These are phyloP conservation scores for Amphiprion percula DNA, from an alignment of 2,113 vertebrate genomes.

Conservation along the genomic window DNA sequence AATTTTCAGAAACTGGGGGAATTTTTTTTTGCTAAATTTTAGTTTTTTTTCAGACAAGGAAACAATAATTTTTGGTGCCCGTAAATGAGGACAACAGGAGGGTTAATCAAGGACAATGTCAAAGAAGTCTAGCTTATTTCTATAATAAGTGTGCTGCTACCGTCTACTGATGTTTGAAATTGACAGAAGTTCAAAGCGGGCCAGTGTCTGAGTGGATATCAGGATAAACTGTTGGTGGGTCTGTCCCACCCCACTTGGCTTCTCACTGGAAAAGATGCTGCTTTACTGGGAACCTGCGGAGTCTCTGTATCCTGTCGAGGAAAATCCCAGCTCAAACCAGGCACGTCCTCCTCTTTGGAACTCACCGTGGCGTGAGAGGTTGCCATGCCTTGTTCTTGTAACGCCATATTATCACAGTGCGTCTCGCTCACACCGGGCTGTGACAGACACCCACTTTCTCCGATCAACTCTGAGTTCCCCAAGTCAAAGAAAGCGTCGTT, in stretches of 20 bases:
- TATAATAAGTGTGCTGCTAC: background rate
- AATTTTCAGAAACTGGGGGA: too few relatives aligned
- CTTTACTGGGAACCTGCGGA: slow-evolving; percentile 18
- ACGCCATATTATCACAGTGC: background rate
- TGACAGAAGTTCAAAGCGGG: background rate
- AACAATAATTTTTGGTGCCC: too few relatives aligned
- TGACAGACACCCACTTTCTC: background rate
- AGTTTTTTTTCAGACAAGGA: too few relatives aligned
- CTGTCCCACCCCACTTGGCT: slow-evolving; percentile 81
- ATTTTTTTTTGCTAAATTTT: too few relatives aligned
- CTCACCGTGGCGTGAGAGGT: background rate
- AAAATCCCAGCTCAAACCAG: slow-evolving; percentile 4
- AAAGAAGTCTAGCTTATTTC: background rate
- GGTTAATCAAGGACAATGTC: background rate
- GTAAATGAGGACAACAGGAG: too few relatives aligned
- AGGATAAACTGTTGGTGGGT: slow-evolving; percentile 63
- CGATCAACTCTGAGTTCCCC: slow-evolving; percentile 32
- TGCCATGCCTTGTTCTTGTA: background rate
- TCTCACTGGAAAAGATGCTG: slow-evolving; percentile 44
- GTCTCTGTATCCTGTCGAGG: slow-evolving; percentile 7
- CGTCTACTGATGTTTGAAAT: background rate
- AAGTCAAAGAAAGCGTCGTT: slow-evolving; percentile 53
- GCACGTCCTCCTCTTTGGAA: background rate
- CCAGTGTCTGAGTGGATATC: slow-evolving; percentile 39
- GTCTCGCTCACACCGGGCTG: slow-evolving; percentile 12